Evolutionary conservation across 2,888 invertebrate species (phyloP), one percentile per base, ranked within the genome.

Genomic region (Schrankia costaestrigalis): DNA sequence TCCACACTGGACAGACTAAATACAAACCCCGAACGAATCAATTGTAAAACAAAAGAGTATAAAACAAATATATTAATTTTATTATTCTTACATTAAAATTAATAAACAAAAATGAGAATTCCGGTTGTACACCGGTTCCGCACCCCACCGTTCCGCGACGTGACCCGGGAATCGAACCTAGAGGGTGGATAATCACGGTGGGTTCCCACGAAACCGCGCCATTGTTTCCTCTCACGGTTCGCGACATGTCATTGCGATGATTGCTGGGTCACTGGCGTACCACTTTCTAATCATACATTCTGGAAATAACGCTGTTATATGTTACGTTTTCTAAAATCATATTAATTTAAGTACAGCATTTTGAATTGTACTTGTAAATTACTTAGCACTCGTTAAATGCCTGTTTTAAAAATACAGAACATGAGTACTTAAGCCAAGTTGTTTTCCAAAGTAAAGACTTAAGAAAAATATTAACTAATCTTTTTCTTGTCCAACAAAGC

Each of bases 201-300:
- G 47, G 60, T 85, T 86, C 85, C 84, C 85, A 86, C 85, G 85
- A 63, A 58, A 52, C 59, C 11, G 11, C 26, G 36, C 30, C 63
- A 72, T 80, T 83, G 78, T 79, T 71, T 71, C 77, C 67, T 81
- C 80, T 78, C 83, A 81, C 83, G 82, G 79, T 78, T 71, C 63
- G 75, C 81, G 79, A 81, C 78, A 80, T 81, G 78, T 78, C 72
- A 78, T 78, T 76, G 72, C 75, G 58, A 69, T 78, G 77, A 82
- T 82, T 83, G 71, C 62, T 51, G 57, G 51, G 61, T 49, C 56
- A 56, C 40, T 56, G 48, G 59, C 54, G 47, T 46, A 63, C 32
- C 39, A 33, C 72, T 76, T 76, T 79, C 78, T 77, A 73, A 79
- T 78, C 67, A 75, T 62, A 67, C 49, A 64, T 51, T 54, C 43